phyloP scores from a whole-genome alignment of 2,797 vertebrate genomes.

The Trachops cirrhosus region DNA sequence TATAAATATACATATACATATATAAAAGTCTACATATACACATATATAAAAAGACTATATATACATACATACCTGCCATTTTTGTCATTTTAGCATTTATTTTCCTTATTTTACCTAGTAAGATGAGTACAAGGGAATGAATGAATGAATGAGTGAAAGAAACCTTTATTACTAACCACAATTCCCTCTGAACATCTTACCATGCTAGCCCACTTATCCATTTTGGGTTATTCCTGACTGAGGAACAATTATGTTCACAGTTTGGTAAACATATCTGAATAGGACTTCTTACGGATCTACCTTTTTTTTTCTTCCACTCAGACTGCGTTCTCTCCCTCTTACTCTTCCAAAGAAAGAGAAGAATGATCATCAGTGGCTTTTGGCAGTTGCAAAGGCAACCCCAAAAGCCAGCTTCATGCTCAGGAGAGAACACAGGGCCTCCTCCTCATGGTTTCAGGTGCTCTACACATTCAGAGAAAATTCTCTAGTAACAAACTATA shows the following conservation, averaged over 20 bases:
- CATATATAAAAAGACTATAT: not conserved
- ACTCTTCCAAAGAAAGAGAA: no score
- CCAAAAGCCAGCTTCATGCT: no score
- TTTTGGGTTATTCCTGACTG: not conserved
- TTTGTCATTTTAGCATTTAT: not conserved
- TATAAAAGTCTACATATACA: not conserved
- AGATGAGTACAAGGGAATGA: not conserved
- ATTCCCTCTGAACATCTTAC: not conserved
- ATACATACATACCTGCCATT: not conserved
- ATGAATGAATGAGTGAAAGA: not conserved
- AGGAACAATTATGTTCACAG: not conserved
- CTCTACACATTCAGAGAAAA: no score
- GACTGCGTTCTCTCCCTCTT: no score
- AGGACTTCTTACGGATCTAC: not conserved
- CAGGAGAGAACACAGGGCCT: no score
- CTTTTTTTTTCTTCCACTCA: no score
- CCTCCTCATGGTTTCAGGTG: no score
- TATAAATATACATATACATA: not conserved
- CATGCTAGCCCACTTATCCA: not conserved
- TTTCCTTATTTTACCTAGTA: not conserved
- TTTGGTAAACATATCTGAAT: not conserved
- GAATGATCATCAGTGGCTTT: no score
- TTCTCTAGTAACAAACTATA: no score
- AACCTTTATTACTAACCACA: not conserved
- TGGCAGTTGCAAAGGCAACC: no score